Percentiles rank a stretch among this genome's conserved stretches.
These are phyloP conservation scores for Erinaceus europaeus DNA, from an alignment of 2,113 vertebrate genomes.

Conservation along the genomic window DNA sequence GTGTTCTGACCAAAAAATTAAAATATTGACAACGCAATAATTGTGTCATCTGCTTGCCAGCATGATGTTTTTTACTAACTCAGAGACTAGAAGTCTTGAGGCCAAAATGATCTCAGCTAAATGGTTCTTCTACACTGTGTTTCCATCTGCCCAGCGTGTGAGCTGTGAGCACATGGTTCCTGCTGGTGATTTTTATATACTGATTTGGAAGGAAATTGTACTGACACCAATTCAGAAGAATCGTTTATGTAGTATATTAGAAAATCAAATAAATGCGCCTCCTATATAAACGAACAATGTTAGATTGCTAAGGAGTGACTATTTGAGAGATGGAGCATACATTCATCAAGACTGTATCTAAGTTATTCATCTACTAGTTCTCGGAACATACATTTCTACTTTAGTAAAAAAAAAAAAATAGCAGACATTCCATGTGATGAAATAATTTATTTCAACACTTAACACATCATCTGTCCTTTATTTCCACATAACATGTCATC, in stretches of 20 bases:
- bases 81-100: constrained; percentile 56
- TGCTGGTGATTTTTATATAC: constrained; percentile 58
- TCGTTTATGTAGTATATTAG: constrained; percentile 33
- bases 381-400: not conserved
- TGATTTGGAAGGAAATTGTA: constrained; percentile 50
- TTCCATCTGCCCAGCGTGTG: constrained; percentile 67
- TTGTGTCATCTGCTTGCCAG: constrained; percentile 62
- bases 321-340: not conserved
- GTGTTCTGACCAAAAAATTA: constrained; percentile 45
- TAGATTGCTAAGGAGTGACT: not conserved
- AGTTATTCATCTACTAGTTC: not conserved
- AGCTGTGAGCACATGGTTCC: constrained; percentile 58
- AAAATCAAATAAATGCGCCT: constrained; percentile 53
- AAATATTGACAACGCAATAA: constrained; percentile 58
- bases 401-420: constrained; percentile 45
- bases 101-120: constrained; percentile 70
- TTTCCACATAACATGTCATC: constrained; percentile 69
- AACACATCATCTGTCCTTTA: constrained; percentile 54
- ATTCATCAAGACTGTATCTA: not conserved
- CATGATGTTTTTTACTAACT: constrained; percentile 57
- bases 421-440: constrained; percentile 35
- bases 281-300: not conserved
- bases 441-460: constrained; percentile 72
- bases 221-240: constrained; percentile 50
- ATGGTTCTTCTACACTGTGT: constrained; percentile 42